Evolutionary conservation across 1,140 invertebrate species (phyloP), one percentile per base, ranked within the genome.

Genomic region (Anthonomus grandis): DNA sequence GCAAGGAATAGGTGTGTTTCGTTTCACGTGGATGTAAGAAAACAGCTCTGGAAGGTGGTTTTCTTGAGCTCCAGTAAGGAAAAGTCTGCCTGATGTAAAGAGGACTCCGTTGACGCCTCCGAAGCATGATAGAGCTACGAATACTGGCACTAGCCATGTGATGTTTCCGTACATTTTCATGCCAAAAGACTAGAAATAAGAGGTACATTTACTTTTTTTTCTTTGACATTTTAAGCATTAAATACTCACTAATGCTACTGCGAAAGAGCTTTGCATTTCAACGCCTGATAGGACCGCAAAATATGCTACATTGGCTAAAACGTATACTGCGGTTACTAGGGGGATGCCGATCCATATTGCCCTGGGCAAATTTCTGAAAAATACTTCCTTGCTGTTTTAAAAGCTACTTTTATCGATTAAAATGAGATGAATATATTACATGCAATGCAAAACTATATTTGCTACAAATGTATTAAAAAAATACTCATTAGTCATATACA

Each of bases 81-180:
- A 88, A 4, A 86, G 79, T 64, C 85, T 79, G 1, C 90, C 88
- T 2, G 91, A 91, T 1, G 93, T 95, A 74, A 96, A 94, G 34
- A 96, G 77, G 27, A 94, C 90, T 12, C 93, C 93, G 71, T 96
- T 96, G 0, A 95, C 91, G 12, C 91, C 91, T 15, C 93, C 93
- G 67, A 89, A 87, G 0, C 83, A 86, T 10, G 85, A 86, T 25
- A 95, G 75, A 0, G 93, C 90, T 10, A 96, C 93, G 72, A 93
- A 93, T 17, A 95, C 79, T 1, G 93, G 91, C 63, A 95, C 92
- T 51, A 86, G 75, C 84, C 90, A 93, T 53, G 83, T 83, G 66
- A 91, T 75, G 0, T 76, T 69, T 3, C 88, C 86, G 68, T 91
- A 93, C 47, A 92, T 78, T 44, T 84, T 82, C 57, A 87, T 80